Evolutionary conservation across 1,140 invertebrate species (phyloP).

Genomic region (Kradibia gibbosae): DNA sequence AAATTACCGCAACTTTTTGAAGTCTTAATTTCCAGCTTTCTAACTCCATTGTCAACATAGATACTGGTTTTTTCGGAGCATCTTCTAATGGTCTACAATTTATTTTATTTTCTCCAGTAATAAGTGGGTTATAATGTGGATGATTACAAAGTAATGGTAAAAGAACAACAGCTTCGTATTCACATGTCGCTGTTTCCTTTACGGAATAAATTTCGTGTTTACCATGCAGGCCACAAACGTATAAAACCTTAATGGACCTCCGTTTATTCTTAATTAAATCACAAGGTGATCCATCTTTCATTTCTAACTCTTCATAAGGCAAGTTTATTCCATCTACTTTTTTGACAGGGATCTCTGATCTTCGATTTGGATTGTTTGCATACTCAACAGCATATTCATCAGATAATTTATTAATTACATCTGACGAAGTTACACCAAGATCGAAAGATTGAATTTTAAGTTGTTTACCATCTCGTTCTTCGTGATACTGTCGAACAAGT

Average conservation of each 20-base stretch:
- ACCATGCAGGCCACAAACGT: slow-evolving; percentile 88
- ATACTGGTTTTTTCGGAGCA: slow-evolving; percentile 82
- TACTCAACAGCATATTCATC: slow-evolving; percentile 74
- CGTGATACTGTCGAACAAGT: slow-evolving; percentile 94
- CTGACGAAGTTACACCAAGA: slow-evolving; percentile 82
- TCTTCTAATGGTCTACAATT: slow-evolving; percentile 82
- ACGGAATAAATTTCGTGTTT: slow-evolving; percentile 94
- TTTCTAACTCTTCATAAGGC: slow-evolving; percentile 87
- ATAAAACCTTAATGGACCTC: slow-evolving; percentile 84
- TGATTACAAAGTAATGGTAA: slow-evolving; percentile 89
- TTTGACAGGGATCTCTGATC: slow-evolving; percentile 74
- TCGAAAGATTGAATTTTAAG: slow-evolving; percentile 87
- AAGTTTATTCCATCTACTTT: slow-evolving; percentile 90
- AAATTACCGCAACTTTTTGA: slow-evolving; percentile 73
- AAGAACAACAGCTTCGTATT: slow-evolving; percentile 92
- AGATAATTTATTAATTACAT: slow-evolving; percentile 69
- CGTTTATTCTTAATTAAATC: slow-evolving; percentile 90
- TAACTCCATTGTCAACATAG: slow-evolving; percentile 80
- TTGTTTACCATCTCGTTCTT: slow-evolving; percentile 91
- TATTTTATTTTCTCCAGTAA: slow-evolving; percentile 86
- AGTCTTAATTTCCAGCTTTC: slow-evolving; percentile 81
- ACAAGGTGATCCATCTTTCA: slow-evolving; percentile 89
- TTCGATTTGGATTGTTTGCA: slow-evolving; percentile 70
- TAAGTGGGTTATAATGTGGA: slow-evolving; percentile 89
- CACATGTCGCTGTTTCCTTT: slow-evolving; percentile 94